A percentile compares a stretch with the other conserved stretches of the same genome.
Conservation (phyloP, 2,888 invertebrate genomes). For the Rhamphomyia laevipes region DNA sequence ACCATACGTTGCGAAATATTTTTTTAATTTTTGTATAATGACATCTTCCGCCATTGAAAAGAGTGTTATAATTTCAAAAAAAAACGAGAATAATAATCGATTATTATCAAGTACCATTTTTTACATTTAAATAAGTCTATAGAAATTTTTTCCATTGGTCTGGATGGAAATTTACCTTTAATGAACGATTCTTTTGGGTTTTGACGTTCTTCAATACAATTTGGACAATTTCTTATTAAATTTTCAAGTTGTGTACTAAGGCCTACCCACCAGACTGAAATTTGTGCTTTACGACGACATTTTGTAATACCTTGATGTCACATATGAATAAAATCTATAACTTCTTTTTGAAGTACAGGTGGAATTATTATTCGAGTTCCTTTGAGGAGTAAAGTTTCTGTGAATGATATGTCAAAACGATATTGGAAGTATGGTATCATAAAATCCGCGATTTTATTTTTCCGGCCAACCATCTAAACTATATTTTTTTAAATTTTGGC, state of each 20-base stretch:
- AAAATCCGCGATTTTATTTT: slow-evolving; percentile 4
- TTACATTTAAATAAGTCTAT: slow-evolving; percentile 7
- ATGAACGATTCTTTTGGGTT: not conserved
- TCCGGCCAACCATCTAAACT: slow-evolving; percentile 5
- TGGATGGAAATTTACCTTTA: slow-evolving; percentile 2
- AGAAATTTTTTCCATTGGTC: slow-evolving; percentile 8
- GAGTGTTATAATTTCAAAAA: slow-evolving; percentile 7
- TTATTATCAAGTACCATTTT: slow-evolving; percentile 8
- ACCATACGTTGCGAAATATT: slow-evolving; percentile 6
- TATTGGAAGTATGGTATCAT: slow-evolving; percentile 8
- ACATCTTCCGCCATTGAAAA: not conserved
- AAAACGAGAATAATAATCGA: slow-evolving; percentile 6
- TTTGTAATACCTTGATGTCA: slow-evolving; percentile 7
- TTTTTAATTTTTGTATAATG: slow-evolving; percentile 4
- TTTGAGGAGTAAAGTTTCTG: slow-evolving; percentile 3
- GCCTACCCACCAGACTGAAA: slow-evolving; percentile 8
- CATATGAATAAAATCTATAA: slow-evolving; percentile 4
- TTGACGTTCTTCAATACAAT: slow-evolving; percentile 3
- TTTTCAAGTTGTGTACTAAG: slow-evolving; percentile 4
- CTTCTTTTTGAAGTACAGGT: not conserved
- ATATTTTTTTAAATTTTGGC: slow-evolving; percentile 2
- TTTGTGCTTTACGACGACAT: slow-evolving; percentile 8
- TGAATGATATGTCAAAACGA: slow-evolving; percentile 5
- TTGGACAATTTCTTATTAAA: slow-evolving; percentile 5
- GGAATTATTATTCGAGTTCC: slow-evolving; percentile 7